Evolutionary conservation across 1,140 invertebrate genomes (phyloP).

Genomic region (Ceratitis capitata): DNA sequence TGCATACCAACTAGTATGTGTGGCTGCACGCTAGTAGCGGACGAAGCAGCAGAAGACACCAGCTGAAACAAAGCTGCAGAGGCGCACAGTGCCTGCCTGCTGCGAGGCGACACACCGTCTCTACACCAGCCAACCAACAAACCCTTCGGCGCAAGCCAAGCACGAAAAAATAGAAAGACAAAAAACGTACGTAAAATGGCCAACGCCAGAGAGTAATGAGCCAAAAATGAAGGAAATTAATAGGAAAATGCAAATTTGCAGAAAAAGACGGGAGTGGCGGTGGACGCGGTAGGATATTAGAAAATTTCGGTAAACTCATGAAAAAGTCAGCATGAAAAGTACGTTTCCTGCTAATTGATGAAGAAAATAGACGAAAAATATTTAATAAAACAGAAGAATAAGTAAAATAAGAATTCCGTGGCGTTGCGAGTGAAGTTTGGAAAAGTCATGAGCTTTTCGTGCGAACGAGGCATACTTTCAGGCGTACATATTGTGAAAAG

Average conservation of each 20-base stretch:
- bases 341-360: background rate
- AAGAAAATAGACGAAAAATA: background rate
- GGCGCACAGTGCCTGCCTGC: conserved; percentile 23
- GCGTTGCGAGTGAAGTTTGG: background rate
- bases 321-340: conserved; percentile 7
- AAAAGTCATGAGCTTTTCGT: background rate
- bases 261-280: conserved; percentile 30
- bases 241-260: conserved; percentile 29
- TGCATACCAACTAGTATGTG: background rate
- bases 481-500: background rate
- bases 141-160: background rate
- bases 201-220: conserved; percentile 16
- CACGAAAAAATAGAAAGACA: background rate
- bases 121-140: background rate
- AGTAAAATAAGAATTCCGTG: no score
- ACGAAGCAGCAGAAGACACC: background rate
- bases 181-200: background rate
- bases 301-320: background rate
- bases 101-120: conserved; percentile 27
- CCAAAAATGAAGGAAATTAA: conserved; percentile 22
- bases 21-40: background rate
- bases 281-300: background rate
- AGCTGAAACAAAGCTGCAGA: conserved; percentile 6
- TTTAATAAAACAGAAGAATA: background rate
- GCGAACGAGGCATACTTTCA: background rate